These are phyloP conservation scores for Lasioglossum figueresi DNA, from an alignment of 2,888 invertebrate genomes.

Conservation along the genomic window DNA sequence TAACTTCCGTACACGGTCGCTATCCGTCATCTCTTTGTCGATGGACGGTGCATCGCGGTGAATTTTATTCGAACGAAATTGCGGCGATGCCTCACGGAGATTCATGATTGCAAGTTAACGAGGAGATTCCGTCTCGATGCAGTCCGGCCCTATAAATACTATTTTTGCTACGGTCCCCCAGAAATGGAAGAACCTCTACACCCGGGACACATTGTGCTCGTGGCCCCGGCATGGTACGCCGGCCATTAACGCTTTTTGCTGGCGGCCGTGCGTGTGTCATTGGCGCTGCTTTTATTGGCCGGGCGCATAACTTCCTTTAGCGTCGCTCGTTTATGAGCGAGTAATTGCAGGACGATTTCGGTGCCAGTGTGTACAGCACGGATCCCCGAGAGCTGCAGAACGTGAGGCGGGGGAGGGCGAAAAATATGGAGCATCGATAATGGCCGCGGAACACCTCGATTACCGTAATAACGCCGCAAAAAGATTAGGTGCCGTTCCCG, in stretches of 20 bases:
- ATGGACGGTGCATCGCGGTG: background rate
- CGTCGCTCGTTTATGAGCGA: constrained; percentile 76
- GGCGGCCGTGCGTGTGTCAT: constrained; percentile 73
- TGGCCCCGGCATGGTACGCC: constrained; percentile 51
- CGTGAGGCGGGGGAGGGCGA: constrained; percentile 50
- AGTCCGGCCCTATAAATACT: background rate
- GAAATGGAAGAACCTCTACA: constrained; percentile 53
- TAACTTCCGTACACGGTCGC: background rate
- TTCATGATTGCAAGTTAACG: background rate
- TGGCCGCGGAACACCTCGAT: constrained; percentile 49
- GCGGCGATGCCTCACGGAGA: background rate
- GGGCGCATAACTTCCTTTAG: constrained; percentile 71
- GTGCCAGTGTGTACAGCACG: constrained; percentile 54
- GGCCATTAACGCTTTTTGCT: constrained; percentile 70
- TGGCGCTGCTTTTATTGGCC: constrained; percentile 74
- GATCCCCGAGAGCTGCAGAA: constrained; percentile 7
- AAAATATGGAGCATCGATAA: constrained; percentile 64
- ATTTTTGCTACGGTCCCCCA: background rate
- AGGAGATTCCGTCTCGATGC: background rate
- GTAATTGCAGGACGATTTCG: constrained; percentile 78
- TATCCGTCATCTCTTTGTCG: background rate
- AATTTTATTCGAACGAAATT: background rate
- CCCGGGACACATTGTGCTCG: constrained; percentile 59
- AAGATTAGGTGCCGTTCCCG: constrained; percentile 47
- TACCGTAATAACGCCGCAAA: constrained; percentile 53